Percentiles rank a stretch among this genome's conserved stretches.
phyloP scores from a whole-genome alignment of 2,797 vertebrate species.

The Dermochelys coriacea region DNA sequence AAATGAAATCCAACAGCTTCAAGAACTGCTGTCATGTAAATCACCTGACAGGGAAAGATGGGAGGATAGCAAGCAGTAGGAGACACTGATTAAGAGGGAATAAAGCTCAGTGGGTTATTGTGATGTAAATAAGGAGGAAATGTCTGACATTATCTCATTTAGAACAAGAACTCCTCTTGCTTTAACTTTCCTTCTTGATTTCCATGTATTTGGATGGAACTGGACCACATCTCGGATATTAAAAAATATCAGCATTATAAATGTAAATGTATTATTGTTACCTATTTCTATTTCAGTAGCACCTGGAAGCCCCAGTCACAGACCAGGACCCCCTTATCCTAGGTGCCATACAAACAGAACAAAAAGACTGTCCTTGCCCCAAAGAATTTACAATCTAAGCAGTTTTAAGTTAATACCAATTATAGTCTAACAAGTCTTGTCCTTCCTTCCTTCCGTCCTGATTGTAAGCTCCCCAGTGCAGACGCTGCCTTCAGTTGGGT shows the following conservation, averaged over 20 bases:
- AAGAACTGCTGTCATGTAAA: fast-evolving
- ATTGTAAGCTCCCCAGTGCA: background rate
- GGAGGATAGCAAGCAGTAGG: background rate
- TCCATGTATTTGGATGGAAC: background rate
- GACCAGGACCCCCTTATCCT: background rate
- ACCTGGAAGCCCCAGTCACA: background rate
- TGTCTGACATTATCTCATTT: background rate
- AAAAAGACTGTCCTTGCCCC: background rate
- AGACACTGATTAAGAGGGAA: background rate
- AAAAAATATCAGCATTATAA: background rate
- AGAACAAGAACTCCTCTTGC: background rate
- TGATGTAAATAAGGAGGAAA: background rate
- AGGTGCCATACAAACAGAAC: background rate
- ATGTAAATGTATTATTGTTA: background rate
- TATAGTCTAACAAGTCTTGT: background rate
- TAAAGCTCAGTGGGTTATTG: background rate
- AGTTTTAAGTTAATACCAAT: background rate
- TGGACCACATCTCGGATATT: background rate
- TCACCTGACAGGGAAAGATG: background rate
- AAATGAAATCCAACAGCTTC: fast-evolving
- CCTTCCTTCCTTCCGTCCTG: background rate
- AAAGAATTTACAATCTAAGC: background rate
- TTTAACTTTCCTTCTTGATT: background rate
- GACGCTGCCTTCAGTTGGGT: background rate
- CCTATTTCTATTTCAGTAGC: background rate